Percentiles rank a stretch among this genome's conserved stretches.
These are phyloP conservation scores for Unio delphinus DNA, from an alignment of 2,888 invertebrate species.

Conservation along the genomic window DNA sequence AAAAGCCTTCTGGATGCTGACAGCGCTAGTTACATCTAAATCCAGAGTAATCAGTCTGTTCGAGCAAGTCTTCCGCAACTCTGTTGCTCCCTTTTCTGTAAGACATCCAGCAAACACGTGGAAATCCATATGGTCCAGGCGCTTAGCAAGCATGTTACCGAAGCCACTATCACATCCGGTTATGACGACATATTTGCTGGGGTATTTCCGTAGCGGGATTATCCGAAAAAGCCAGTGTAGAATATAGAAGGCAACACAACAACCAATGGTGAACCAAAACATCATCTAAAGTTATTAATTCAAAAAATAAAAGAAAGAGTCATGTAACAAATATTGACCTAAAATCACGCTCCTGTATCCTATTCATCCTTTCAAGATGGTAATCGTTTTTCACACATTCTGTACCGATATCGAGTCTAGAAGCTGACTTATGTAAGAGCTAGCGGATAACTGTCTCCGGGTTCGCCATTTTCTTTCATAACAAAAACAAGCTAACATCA, in stretches of 20 bases:
- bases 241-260: background rate
- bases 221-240: constrained; percentile 18
- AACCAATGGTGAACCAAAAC: background rate
- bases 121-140: constrained; percentile 44
- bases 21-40: constrained; percentile 41
- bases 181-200: constrained; percentile 47
- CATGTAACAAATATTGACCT: too few species aligned
- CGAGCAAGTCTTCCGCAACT: constrained; percentile 28
- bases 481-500: too few species aligned
- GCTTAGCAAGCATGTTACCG: constrained; percentile 47
- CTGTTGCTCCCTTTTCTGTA: constrained; percentile 32
- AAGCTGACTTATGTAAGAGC: too few species aligned
- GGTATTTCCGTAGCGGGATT: constrained; percentile 27
- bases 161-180: constrained; percentile 63
- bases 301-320: too few species aligned
- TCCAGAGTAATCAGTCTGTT: constrained; percentile 24
- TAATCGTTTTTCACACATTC: too few species aligned
- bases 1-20: constrained; percentile 28
- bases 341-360: too few species aligned
- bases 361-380: too few species aligned
- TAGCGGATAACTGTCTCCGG: too few species aligned
- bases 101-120: constrained; percentile 52
- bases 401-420: too few species aligned
- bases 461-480: too few species aligned
- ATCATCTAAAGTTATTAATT: background rate